A percentile compares a stretch with the other conserved stretches of the same genome.
Conservation (phyloP, 2,797 vertebrate species). For the Centroberyx gerrardi region DNA sequence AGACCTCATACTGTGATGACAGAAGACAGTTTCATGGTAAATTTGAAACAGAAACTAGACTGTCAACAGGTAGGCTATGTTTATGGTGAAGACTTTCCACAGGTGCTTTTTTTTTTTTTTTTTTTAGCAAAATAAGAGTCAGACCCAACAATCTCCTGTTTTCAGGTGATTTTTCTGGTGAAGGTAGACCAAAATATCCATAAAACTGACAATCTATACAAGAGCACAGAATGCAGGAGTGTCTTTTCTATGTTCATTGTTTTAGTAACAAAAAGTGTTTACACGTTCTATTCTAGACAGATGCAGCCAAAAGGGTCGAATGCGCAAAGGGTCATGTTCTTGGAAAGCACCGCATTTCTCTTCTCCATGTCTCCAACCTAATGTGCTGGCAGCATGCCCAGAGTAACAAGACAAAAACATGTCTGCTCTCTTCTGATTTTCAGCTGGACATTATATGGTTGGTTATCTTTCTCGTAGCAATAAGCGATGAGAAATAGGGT, state of each 20-base stretch:
- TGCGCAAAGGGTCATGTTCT: conserved; percentile 62
- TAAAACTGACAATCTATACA: conserved; percentile 7
- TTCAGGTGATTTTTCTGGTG: neutral
- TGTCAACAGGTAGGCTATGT: neutral
- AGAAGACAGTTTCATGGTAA: conserved; percentile 29
- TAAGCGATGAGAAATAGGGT: conserved; percentile 16
- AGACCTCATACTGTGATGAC: conserved; percentile 22
- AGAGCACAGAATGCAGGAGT: conserved; percentile 5
- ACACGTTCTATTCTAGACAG: conserved; percentile 56
- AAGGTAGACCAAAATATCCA: conserved; percentile 13
- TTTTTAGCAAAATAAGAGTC: neutral
- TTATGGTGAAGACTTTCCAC: neutral
- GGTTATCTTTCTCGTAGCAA: conserved; percentile 37
- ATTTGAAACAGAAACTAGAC: conserved; percentile 41
- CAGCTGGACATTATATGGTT: conserved; percentile 27
- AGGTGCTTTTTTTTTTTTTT: neutral
- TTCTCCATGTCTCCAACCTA: conserved; percentile 71
- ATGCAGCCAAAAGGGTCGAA: conserved; percentile 50
- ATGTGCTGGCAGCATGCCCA: conserved; percentile 71
- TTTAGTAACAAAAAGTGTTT: conserved; percentile 43
- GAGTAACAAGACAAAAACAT: conserved; percentile 73
- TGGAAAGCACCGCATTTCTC: conserved; percentile 67
- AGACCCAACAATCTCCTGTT: neutral
- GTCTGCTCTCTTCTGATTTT: conserved; percentile 52
- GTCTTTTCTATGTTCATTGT: neutral